These are phyloP conservation scores for Crocuta crocuta DNA, from an alignment of 2,113 vertebrate genomes.

Conservation along the genomic window DNA sequence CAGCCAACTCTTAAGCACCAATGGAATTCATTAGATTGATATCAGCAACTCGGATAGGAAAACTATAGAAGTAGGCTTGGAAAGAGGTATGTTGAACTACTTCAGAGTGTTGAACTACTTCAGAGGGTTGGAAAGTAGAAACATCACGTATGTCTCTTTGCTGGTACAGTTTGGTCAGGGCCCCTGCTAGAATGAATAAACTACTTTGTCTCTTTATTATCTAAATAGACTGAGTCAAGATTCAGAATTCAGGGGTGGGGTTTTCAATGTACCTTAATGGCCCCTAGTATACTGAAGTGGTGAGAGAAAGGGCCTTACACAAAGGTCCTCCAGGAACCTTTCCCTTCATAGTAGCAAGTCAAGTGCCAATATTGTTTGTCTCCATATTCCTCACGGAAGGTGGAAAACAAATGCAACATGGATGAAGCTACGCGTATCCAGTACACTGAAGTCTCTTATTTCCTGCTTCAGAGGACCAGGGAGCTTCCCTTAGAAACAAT, in stretches of 20 bases:
- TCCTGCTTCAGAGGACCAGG: background rate
- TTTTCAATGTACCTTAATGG: background rate
- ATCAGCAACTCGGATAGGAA: background rate
- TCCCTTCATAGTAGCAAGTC: background rate
- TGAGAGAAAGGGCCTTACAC: background rate
- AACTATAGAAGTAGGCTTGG: background rate
- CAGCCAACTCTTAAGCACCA: background rate
- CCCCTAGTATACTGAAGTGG: background rate
- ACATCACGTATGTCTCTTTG: background rate
- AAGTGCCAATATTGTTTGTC: background rate
- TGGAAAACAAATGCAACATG: background rate
- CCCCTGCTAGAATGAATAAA: background rate
- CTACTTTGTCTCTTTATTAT: background rate
- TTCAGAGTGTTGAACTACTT: background rate
- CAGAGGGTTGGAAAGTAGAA: background rate
- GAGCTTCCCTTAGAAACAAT: background rate
- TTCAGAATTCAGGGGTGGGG: background rate
- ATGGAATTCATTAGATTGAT: background rate
- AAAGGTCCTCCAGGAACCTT: background rate
- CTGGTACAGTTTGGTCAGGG: background rate
- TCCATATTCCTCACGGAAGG: background rate
- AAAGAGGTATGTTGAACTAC: background rate
- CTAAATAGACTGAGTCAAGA: background rate
- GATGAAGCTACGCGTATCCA: background rate
- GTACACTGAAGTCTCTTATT: background rate